Conservation (phyloP, 2,797 vertebrate species). For the Echeneis naucrates region DNA sequence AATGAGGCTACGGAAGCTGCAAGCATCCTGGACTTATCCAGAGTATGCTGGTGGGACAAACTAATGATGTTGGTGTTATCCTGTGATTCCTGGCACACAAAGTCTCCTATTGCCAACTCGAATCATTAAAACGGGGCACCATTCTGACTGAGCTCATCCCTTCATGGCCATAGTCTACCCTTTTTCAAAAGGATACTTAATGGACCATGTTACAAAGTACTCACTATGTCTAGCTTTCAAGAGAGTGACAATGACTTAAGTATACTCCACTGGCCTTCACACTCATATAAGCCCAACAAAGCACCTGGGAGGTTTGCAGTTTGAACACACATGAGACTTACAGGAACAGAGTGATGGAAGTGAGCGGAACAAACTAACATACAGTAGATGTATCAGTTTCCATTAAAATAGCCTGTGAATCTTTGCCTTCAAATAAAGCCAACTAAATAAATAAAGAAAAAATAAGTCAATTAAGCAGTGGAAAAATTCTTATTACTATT, state of each 20-base stretch:
- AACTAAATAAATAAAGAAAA: not conserved
- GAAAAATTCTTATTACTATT: no score
- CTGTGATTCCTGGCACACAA: slow-evolving; percentile 55
- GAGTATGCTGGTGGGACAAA: slow-evolving; percentile 26
- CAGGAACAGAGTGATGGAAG: slow-evolving; percentile 19
- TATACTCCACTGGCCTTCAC: slow-evolving; percentile 20
- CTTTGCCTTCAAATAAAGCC: not conserved
- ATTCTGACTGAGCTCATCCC: slow-evolving; percentile 56
- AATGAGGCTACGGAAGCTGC: slow-evolving; percentile 31
- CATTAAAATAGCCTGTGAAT: not conserved
- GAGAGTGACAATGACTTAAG: slow-evolving; percentile 38
- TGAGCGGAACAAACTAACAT: no score
- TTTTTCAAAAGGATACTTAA: slow-evolving; percentile 54
- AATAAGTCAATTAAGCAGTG: not conserved
- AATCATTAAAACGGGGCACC: slow-evolving; percentile 64
- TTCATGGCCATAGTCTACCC: slow-evolving; percentile 44
- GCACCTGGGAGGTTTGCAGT: slow-evolving; percentile 16
- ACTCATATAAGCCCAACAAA: slow-evolving; percentile 30
- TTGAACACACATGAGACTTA: slow-evolving; percentile 14
- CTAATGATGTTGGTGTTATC: slow-evolving; percentile 22
- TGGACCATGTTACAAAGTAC: slow-evolving; percentile 45
- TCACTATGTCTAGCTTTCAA: slow-evolving; percentile 44
- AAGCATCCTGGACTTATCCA: slow-evolving; percentile 13
- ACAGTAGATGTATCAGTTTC: no score
- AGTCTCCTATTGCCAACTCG: slow-evolving; percentile 39